Base-by-base conservation (phyloP, 1,140 invertebrate genomes). In the Halyomorpha halys region DNA sequence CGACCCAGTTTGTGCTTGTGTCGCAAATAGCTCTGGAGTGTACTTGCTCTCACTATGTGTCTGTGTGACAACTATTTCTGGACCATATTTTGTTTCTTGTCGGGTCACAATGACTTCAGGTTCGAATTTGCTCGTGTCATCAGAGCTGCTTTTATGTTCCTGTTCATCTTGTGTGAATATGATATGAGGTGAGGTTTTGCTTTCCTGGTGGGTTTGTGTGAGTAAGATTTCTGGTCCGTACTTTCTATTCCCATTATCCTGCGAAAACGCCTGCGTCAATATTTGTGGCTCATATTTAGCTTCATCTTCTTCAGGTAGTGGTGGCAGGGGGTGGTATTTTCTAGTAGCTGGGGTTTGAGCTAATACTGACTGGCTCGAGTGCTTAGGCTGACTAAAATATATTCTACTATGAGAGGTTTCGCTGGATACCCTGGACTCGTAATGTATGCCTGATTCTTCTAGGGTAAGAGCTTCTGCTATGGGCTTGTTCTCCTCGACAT, bases 341-440 rank as follows among this genome's bases (percentile, higher is more conserved):
- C 21, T 25, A 56, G 3, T 56, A 2, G n/a, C n/a, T 19, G 53
- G 23, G 2, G 53, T 3, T 3, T 25, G 53, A 5, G 27, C 53
- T 16, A 56, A 9, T 11, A 56, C 53, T 15, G 53, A 23, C 14
- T 56, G 18, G 4, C 23, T 25, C 23, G 15, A 19, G 3, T 11
- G 53, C 27, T 56, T 25, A 19, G 53, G 53, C 23, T 25, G 53
- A 56, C 53, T 56, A 25, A 56, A 56, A 15, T 68, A 19, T 6
- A 69, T 65, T 18, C 66, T 64, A 54, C 68, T 69, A 30, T 62
- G 63, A 11, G 68, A 69, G 16, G 68, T 70, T 14, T 66, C 65
- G 15, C 65, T 64, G 5, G 69, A 66, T 2, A 70, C 66, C 16
- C 69, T 70, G 3, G 69, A 65, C 11, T 69, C 64, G 61, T 70